Evolutionary conservation across 2,113 vertebrate genomes (phyloP).

Genomic region (Lonchura striata): DNA sequence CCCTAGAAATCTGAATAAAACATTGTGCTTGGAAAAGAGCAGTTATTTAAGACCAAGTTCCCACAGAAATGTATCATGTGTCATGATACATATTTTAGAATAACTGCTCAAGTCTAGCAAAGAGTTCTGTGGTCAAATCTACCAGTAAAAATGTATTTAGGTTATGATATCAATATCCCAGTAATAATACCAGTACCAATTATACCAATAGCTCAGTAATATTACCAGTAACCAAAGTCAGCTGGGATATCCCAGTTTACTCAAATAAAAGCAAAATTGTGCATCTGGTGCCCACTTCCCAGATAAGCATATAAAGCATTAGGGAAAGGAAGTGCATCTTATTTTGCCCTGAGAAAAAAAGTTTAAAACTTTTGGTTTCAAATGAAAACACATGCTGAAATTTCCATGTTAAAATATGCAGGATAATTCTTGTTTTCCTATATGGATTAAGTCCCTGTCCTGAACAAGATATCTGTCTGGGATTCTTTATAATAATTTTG

Average conservation of each 20-base stretch:
- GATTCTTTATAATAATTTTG: slow-evolving; percentile 32
- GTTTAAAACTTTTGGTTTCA: not conserved
- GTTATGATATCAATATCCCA: not conserved
- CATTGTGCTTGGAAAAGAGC: not conserved
- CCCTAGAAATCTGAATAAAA: not conserved
- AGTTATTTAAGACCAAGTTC: not conserved
- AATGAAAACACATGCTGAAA: slow-evolving; percentile 42
- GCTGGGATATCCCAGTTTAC: not conserved
- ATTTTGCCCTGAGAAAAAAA: not conserved
- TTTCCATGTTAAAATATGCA: slow-evolving; percentile 41
- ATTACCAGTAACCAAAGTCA: not conserved
- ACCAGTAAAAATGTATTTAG: not conserved
- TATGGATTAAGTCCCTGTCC: slow-evolving; percentile 42
- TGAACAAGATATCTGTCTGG: slow-evolving; percentile 22
- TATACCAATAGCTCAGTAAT: not conserved
- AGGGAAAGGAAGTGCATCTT: not conserved
- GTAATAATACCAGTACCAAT: not conserved
- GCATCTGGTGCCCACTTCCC: not conserved
- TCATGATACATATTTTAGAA: not conserved
- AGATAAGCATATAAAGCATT: not conserved
- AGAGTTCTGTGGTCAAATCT: not conserved
- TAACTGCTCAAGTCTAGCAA: not conserved
- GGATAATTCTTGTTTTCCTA: slow-evolving; percentile 50
- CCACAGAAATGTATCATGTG: not conserved
- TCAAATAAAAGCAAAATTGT: not conserved